phyloP scores from a whole-genome alignment of 2,888 invertebrate genomes.

The Leptogaster cylindrica region DNA sequence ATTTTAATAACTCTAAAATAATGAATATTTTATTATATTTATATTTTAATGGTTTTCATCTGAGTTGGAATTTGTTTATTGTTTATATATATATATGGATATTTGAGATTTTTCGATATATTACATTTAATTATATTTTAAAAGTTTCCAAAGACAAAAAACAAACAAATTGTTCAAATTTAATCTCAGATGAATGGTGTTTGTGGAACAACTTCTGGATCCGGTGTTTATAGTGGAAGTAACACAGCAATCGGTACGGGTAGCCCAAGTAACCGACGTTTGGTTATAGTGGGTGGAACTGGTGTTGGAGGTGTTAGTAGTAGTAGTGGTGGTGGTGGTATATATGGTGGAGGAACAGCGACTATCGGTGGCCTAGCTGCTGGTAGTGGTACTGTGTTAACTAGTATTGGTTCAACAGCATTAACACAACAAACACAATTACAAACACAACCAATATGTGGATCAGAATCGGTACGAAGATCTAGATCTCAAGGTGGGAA shows the following conservation, averaged over 20 bases:
- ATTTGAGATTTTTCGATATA: neutral
- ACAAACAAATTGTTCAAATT: slow-evolving; percentile 47
- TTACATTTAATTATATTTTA: slow-evolving; percentile 16
- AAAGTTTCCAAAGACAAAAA: slow-evolving; percentile 25
- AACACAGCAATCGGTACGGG: slow-evolving; percentile 53
- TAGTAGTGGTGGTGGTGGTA: slow-evolving; percentile 51
- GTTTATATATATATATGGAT: slow-evolving; percentile 9
- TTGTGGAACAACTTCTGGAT: slow-evolving; percentile 49
- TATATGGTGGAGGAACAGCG: slow-evolving; percentile 47
- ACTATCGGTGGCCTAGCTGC: slow-evolving; percentile 49
- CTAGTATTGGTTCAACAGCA: slow-evolving; percentile 55
- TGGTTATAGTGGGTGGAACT: slow-evolving; percentile 51
- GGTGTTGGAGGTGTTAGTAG: slow-evolving; percentile 51
- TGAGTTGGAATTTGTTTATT: slow-evolving; percentile 41
- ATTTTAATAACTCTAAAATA: slow-evolving; percentile 2
- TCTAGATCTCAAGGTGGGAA: slow-evolving; percentile 95
- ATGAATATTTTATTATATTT: slow-evolving; percentile 12
- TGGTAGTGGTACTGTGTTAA: slow-evolving; percentile 53
- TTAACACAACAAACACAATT: slow-evolving; percentile 50
- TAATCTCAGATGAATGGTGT: slow-evolving; percentile 51
- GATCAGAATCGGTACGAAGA: slow-evolving; percentile 73
- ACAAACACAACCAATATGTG: slow-evolving; percentile 49
- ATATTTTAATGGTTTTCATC: slow-evolving; percentile 33
- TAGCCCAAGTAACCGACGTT: slow-evolving; percentile 51
- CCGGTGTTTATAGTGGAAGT: slow-evolving; percentile 52